Base-by-base conservation (phyloP, 2,888 invertebrate genomes). In the Mellilla xanthometata region DNA sequence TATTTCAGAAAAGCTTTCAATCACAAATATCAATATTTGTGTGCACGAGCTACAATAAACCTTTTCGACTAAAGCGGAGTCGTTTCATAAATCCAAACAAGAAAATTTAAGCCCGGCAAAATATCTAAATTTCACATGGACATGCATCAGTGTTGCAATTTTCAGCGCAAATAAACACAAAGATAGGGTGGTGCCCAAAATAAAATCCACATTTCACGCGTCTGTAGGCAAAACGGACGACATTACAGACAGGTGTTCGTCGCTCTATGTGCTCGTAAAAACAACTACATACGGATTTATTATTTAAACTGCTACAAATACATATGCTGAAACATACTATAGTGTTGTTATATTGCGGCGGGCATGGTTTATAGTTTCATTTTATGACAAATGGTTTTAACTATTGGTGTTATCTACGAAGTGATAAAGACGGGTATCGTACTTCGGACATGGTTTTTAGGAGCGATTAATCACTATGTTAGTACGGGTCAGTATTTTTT, bases 211-310 rank as follows among this genome's bases (percentile, higher is more conserved):
- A 33, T 12, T 10, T 23, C 12, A 33, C 28, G 27, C 8, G 12
- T 36, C 12, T 32, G 26, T 15, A 39, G 36, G 28, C 43, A 48
- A 47, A 40, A 38, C 49, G 45, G 24, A 34, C 39, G 32, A 28
- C 70, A 76, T 74, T 72, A 72, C 62, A 57, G 72, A 70, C 82
- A 83, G 82, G 81, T 82, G 83, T 72, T 75, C 68, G 52, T 55
- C 56, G 64, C 69, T 58, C 70, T 65, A 71, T 65, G 70, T 54
- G 75, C 77, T 81, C 83, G 78, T 86, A 84, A 85, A 80, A 83
- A 81, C 74, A 72, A 75, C 79, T 74, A 69, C 64, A 72, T 69
- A 68, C 72, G 67, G 72, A 78, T 80, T 79, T 79, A 77, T 81
- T 76, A 79, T 80, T 82, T 78, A 81, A 78, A 80, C 73, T 77